Percentiles rank a stretch among this genome's conserved stretches.
Conservation (phyloP, 2,888 invertebrate genomes). For the Lasioglossum leucozonium region DNA sequence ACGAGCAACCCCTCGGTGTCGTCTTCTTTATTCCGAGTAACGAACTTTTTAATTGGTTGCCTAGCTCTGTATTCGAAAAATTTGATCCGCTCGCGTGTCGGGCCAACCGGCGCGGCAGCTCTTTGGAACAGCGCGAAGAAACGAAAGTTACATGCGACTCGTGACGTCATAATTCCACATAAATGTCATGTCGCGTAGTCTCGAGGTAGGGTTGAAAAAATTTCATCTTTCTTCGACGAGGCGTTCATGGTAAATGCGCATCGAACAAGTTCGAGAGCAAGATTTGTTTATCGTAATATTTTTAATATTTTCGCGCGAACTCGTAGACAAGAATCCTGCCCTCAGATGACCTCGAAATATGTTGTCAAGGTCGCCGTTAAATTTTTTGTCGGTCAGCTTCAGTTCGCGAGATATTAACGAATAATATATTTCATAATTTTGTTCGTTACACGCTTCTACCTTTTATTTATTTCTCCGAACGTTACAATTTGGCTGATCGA, state of each 20-base stretch:
- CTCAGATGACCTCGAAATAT: too few relatives aligned
- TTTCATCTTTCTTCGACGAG: neutral
- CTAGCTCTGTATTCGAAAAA: conserved; percentile 30
- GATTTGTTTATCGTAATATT: neutral
- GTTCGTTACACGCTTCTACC: too few relatives aligned
- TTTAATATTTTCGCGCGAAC: neutral
- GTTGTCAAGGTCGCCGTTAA: too few relatives aligned
- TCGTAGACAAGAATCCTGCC: too few relatives aligned
- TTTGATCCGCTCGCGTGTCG: conserved; percentile 7
- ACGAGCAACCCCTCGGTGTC: conserved; percentile 3
- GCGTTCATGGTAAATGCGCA: neutral
- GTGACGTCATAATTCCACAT: neutral
- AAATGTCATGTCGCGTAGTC: neutral
- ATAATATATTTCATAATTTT: too few relatives aligned
- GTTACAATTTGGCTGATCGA: too few relatives aligned
- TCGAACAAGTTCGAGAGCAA: neutral
- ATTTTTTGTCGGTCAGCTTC: too few relatives aligned
- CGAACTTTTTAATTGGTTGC: conserved; percentile 56
- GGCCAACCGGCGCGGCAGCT: too few relatives aligned
- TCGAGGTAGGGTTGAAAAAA: neutral
- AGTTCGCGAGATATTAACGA: too few relatives aligned
- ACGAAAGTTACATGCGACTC: conserved; percentile 9
- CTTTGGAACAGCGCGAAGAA: conserved; percentile 11
- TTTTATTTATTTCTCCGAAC: too few relatives aligned
- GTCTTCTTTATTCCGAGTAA: conserved; percentile 31